A percentile compares a stretch with the other conserved stretches of the same genome.
These are phyloP conservation scores for Bucorvus abyssinicus DNA, from an alignment of 2,797 vertebrate genomes.

Conservation along the genomic window DNA sequence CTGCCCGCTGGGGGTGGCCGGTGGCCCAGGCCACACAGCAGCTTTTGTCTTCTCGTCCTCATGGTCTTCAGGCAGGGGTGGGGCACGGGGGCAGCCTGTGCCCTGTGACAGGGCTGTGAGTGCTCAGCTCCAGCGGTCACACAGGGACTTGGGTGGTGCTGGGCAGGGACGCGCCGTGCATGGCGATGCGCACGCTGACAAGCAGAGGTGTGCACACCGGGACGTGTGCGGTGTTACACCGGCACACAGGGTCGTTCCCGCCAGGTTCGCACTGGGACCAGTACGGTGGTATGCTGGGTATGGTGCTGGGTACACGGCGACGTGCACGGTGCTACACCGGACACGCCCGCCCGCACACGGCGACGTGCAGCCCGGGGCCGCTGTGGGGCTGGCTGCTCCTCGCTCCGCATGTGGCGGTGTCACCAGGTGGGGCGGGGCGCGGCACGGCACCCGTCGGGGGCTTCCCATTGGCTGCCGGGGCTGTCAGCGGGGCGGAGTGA, in stretches of 20 bases:
- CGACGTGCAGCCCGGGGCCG: neutral
- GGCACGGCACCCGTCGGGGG: neutral
- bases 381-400: neutral
- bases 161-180: accelerated
- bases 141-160: accelerated
- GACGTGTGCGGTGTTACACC: accelerated
- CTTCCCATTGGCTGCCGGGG: neutral
- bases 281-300: neutral
- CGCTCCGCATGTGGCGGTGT: neutral
- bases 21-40: neutral
- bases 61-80: neutral
- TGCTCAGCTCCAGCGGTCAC: neutral
- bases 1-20: neutral
- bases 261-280: neutral
- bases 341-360: neutral
- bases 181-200: neutral
- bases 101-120: accelerated
- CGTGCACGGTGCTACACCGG: neutral
- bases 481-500: constrained; percentile 47
- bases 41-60: neutral
- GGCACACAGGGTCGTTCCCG: accelerated
- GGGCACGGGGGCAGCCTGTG: neutral
- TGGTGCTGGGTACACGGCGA: neutral
- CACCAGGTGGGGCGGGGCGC: neutral
- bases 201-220: accelerated